A percentile compares a stretch with the other conserved stretches of the same genome.
These are phyloP conservation scores for Phasia obesa DNA, from an alignment of 2,888 invertebrate genomes.

Conservation along the genomic window DNA sequence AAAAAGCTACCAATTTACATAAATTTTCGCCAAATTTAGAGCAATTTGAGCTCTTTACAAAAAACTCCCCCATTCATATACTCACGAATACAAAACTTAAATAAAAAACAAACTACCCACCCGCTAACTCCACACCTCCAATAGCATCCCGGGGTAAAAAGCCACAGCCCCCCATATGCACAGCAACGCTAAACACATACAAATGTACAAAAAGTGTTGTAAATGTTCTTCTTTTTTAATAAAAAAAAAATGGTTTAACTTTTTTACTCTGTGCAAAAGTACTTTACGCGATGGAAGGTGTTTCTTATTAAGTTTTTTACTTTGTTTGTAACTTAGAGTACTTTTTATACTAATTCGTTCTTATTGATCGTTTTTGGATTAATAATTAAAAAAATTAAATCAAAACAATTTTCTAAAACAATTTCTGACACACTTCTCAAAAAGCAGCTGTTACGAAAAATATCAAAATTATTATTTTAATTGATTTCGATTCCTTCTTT, in stretches of 20 bases:
- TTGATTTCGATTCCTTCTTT: no score
- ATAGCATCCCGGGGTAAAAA: not conserved
- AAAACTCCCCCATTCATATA: slow-evolving; percentile 17
- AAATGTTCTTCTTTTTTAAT: slow-evolving; percentile 15
- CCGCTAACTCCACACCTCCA: not conserved
- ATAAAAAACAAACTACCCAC: not conserved
- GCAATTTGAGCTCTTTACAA: slow-evolving; percentile 81
- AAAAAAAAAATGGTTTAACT: slow-evolving; percentile 38
- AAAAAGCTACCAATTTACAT: slow-evolving; percentile 83
- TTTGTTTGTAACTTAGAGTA: no score
- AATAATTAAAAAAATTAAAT: no score
- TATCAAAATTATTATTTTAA: no score
- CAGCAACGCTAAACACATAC: slow-evolving; percentile 12
- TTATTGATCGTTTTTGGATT: no score
- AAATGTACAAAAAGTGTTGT: not conserved
- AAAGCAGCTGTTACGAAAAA: no score
- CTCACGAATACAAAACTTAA: not conserved
- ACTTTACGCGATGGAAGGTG: no score
- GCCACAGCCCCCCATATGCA: slow-evolving; percentile 30
- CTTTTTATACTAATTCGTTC: no score
- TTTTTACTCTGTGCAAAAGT: slow-evolving; percentile 18
- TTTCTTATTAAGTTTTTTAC: no score
- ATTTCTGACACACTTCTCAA: no score
- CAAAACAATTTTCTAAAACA: no score
- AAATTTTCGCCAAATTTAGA: slow-evolving; percentile 82